These are phyloP conservation scores for Callinectes sapidus DNA, from an alignment of 2,888 invertebrate genomes.

Conservation along the genomic window DNA sequence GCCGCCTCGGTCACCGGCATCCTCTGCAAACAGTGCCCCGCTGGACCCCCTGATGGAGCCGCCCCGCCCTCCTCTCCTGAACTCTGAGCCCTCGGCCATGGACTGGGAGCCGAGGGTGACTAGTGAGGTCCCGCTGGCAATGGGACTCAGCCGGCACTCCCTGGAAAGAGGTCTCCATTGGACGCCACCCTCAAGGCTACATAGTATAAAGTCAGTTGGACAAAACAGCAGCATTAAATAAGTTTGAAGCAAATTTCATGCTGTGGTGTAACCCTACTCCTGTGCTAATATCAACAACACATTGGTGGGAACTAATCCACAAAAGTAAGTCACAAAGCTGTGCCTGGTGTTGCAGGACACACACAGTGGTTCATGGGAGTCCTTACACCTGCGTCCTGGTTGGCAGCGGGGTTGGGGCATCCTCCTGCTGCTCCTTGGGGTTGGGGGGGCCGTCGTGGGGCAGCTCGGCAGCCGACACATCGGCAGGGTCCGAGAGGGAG, in stretches of 20 bases:
- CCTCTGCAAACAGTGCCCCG: conserved; percentile 62
- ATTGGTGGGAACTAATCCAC: neutral
- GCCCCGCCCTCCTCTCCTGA: conserved; percentile 49
- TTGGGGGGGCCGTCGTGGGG: conserved; percentile 32
- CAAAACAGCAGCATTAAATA: neutral
- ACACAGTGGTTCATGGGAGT: neutral
- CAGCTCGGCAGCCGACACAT: conserved; percentile 50
- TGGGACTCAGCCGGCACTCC: conserved; percentile 63
- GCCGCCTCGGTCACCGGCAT: conserved; percentile 48
- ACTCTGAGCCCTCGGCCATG: conserved; percentile 49
- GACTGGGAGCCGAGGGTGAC: conserved; percentile 58
- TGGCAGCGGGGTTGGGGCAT: conserved; percentile 4
- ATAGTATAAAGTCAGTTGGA: neutral
- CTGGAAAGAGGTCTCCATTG: conserved; percentile 47
- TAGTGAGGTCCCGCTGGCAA: conserved; percentile 67
- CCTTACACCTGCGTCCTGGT: conserved; percentile 53
- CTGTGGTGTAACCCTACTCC: neutral
- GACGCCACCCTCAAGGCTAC: neutral
- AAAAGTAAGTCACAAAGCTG: neutral
- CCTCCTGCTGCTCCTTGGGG: conserved; percentile 40
- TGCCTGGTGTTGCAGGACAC: neutral
- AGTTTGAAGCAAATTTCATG: neutral
- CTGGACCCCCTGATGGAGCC: conserved; percentile 65
- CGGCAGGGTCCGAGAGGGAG: conserved; percentile 60
- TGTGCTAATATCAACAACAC: neutral